Evolutionary conservation across 2,888 invertebrate species (phyloP).

Genomic region (Rhorus exstirpatorius): DNA sequence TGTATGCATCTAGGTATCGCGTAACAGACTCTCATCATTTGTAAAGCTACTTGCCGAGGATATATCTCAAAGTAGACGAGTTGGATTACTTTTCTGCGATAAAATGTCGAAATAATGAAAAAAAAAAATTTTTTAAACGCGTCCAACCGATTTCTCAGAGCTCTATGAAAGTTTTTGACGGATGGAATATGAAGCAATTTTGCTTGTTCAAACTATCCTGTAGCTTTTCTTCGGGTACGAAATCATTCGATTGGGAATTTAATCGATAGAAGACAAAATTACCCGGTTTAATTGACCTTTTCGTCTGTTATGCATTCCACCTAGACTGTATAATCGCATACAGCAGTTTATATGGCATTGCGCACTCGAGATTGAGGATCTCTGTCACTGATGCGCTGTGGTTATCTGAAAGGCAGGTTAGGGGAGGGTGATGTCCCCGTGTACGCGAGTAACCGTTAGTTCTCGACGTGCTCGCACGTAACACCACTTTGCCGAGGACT

Average conservation of each 20-base stretch:
- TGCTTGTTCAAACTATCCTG: too few species aligned
- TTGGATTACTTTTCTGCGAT: too few species aligned
- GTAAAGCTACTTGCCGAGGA: too few species aligned
- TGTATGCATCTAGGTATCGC: too few species aligned
- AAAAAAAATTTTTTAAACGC: too few species aligned
- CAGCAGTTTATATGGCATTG: not conserved
- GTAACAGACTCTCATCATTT: too few species aligned
- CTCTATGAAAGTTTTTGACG: too few species aligned
- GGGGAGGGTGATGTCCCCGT: slow-evolving; percentile 35
- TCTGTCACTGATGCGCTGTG: slow-evolving; percentile 37
- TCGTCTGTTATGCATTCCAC: slow-evolving; percentile 2
- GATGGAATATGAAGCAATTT: too few species aligned
- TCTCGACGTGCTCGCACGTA: slow-evolving; percentile 67
- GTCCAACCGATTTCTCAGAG: too few species aligned
- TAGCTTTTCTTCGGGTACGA: too few species aligned
- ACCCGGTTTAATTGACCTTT: slow-evolving; percentile 28
- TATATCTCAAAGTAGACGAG: not conserved
- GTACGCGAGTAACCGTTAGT: slow-evolving; percentile 67
- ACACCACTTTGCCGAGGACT: slow-evolving; percentile 50
- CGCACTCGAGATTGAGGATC: slow-evolving; percentile 24
- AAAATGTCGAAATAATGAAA: not conserved
- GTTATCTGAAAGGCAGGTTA: slow-evolving; percentile 42
- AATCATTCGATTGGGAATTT: slow-evolving; percentile 1
- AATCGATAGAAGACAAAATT: not conserved
- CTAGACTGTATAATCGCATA: not conserved